phyloP scores from a whole-genome alignment of 1,140 invertebrate species.

The Holotrichia oblita region DNA sequence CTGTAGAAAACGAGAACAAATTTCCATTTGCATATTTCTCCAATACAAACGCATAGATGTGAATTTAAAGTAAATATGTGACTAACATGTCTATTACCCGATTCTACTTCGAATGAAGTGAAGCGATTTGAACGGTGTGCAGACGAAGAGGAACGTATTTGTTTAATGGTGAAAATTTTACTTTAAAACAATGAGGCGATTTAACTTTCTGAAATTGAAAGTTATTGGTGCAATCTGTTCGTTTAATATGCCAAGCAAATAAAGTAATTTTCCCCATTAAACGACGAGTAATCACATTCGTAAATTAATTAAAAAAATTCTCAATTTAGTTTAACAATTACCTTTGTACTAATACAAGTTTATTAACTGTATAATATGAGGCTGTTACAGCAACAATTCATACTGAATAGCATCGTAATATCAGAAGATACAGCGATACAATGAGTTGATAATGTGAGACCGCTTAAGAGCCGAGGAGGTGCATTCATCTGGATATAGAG shows the following conservation, averaged over 20 bases:
- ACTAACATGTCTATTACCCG: background rate
- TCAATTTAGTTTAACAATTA: no score
- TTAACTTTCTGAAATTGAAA: conserved; percentile 11
- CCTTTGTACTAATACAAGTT: no score
- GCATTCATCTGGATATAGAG: background rate
- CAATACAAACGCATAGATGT: background rate
- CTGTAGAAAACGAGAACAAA: conserved; percentile 34
- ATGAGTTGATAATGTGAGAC: background rate
- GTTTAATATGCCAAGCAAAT: no score
- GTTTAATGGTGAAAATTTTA: conserved; percentile 2
- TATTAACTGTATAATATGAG: no score
- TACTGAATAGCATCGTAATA: background rate
- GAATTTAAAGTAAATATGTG: conserved; percentile 37
- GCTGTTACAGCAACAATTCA: no score
- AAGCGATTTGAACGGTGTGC: background rate
- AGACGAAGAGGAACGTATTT: background rate
- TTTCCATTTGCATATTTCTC: conserved; percentile 30
- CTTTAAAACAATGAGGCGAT: conserved; percentile 13
- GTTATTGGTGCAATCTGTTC: no score
- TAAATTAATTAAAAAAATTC: no score
- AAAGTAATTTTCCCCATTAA: no score
- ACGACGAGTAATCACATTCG: no score
- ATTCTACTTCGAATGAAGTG: background rate
- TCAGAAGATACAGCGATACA: background rate
- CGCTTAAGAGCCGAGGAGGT: background rate